Evolutionary conservation across 1,140 invertebrate genomes (phyloP).

Genomic region (Anastrepha obliqua): DNA sequence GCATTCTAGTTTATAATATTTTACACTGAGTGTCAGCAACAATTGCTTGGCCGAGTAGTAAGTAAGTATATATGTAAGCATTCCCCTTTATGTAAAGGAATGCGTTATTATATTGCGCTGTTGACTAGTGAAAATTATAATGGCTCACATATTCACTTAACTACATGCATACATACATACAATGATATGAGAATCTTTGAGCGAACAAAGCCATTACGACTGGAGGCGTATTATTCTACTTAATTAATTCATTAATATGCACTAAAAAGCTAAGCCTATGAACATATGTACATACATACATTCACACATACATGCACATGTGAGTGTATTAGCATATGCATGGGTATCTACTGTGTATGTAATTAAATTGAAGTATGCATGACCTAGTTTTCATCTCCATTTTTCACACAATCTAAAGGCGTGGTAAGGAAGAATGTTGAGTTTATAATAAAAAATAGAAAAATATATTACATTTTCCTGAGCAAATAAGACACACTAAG

Average conservation of each 20-base stretch:
- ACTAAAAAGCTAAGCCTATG: background rate
- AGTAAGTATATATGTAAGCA: background rate
- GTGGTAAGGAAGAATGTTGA: background rate
- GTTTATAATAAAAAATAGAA: constrained; percentile 2
- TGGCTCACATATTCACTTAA: background rate
- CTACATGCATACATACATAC: background rate
- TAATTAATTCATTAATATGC: constrained; percentile 46
- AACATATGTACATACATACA: background rate
- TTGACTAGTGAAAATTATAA: constrained; percentile 39
- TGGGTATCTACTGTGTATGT: background rate
- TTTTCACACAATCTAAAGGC: background rate
- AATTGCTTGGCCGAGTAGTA: background rate
- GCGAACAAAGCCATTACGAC: background rate
- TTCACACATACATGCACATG: background rate
- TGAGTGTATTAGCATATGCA: background rate
- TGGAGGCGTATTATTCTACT: constrained; percentile 24
- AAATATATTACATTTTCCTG: constrained; percentile 12
- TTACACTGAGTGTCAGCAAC: constrained; percentile 21
- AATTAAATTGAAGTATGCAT: constrained; percentile 41
- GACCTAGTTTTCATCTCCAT: constrained; percentile 12
- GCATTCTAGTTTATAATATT: constrained; percentile 22
- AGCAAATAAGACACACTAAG: background rate
- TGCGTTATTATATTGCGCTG: constrained; percentile 6
- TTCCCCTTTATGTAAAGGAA: background rate
- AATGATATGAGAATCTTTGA: background rate